Base-by-base conservation (phyloP, 2,113 vertebrate genomes). In the Megaleporinus macrocephalus region DNA sequence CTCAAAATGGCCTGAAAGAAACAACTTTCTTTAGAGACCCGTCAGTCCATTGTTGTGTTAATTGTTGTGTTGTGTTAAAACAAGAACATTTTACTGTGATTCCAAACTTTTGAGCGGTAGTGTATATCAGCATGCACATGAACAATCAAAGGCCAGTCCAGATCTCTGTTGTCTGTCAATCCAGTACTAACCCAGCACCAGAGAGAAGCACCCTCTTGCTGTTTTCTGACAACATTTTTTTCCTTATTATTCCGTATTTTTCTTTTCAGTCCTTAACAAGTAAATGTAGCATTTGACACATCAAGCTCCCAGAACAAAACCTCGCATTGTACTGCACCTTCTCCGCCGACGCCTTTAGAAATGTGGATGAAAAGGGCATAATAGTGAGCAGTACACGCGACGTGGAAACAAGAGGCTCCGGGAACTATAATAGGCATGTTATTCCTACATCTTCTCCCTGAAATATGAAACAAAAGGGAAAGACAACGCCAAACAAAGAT, bases 361-460 rank as follows among this genome's bases (percentile, higher is more conserved):
- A 36, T 4, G 7, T 36, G 33, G 20, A 69, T 36, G 66, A 69
- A 69, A 69, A 41, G 66, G 33, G n/a, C 66, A 69, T 69, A 36
- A 36, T 69, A 61, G 57, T 61, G 57, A 61, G 57, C n/a, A 61
- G 24, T 24, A 11, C 57, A 61, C 57, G 26, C 9, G 57, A 61
- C 57, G 6, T 61, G n/a, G 57, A 61, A 61, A 61, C 57, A 61
- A 61, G n/a, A 61, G 57, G 24, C 57, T 61, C 57, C 57, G 13
- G 26, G 57, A 61, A 61, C 57, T 61, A 61, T 61, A 61, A 61
- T 69, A 69, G 33, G 33, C 29, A n/a, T 69, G 33, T 69, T 69
- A 69, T 69, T 69, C 66, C 30, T 15, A 41, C 66, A 44, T 69
- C 41, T 22, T 41, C 30, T 36, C 12, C 44, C 33, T 33, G 33